A percentile compares a stretch with the other conserved stretches of the same genome.
phyloP scores from a whole-genome alignment of 1,140 invertebrate species.

The Drosophila arizonae region DNA sequence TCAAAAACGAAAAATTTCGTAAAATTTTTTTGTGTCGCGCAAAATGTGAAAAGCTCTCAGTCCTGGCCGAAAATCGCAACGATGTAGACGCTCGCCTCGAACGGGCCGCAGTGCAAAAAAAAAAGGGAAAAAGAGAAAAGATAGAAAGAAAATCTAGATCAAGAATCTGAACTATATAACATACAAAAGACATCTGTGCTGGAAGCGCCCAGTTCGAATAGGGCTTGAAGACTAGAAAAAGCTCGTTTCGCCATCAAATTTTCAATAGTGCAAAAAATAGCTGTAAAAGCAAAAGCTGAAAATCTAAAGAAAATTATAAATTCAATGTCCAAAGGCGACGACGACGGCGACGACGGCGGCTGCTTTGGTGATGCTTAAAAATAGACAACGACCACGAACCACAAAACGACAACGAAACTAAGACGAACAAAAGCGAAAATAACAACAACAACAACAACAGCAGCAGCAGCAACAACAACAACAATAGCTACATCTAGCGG shows the following conservation, averaged over 20 bases:
- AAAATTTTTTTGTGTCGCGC: slow-evolving; percentile 68
- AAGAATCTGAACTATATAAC: background rate
- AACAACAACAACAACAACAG: slow-evolving; percentile 22
- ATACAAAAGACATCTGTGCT: background rate
- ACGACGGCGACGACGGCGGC: slow-evolving; percentile 39
- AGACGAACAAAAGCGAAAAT: slow-evolving; percentile 60
- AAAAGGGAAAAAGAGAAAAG: background rate
- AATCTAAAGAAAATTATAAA: slow-evolving; percentile 50
- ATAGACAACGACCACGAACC: slow-evolving; percentile 59
- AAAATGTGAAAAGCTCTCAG: slow-evolving; percentile 78
- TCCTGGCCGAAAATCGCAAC: slow-evolving; percentile 82
- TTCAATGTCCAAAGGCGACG: slow-evolving; percentile 70
- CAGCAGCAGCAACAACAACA: no score
- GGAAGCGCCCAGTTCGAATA: background rate
- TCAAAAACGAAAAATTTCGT: slow-evolving; percentile 70
- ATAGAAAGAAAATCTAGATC: background rate
- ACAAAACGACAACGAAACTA: slow-evolving; percentile 57
- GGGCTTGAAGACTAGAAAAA: background rate
- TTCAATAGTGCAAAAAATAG: slow-evolving; percentile 35
- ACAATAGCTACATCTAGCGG: slow-evolving; percentile 5
- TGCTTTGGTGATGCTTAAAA: slow-evolving; percentile 73
- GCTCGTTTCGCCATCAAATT: slow-evolving; percentile 38
- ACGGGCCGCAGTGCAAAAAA: slow-evolving; percentile 8
- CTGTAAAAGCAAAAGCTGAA: slow-evolving; percentile 33
- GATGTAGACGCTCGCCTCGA: slow-evolving; percentile 69